Conservation (phyloP, 1,140 invertebrate genomes). For the Trichomalopsis sarcophagae region DNA sequence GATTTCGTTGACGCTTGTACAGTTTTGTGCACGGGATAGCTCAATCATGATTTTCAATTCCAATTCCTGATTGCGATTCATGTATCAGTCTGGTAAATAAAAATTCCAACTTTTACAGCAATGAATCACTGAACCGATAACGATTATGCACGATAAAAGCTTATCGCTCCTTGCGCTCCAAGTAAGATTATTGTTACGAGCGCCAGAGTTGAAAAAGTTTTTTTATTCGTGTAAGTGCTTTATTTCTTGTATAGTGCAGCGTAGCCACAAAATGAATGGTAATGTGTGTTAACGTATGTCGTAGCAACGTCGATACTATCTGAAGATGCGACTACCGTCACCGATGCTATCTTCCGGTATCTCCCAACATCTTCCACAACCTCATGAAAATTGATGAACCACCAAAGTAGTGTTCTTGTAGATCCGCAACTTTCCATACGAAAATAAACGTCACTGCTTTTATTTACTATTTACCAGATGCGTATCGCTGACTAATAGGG, state of each 20-base stretch:
- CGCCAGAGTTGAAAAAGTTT: no score
- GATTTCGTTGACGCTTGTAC: background rate
- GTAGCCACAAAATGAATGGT: background rate
- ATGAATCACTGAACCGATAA: no score
- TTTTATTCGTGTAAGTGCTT: background rate
- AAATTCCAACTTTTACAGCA: no score
- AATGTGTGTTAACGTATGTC: conserved; percentile 16
- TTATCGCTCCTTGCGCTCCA: no score
- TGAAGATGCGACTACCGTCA: background rate
- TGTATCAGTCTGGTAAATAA: no score
- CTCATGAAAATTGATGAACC: conserved; percentile 13
- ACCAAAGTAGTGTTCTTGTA: background rate
- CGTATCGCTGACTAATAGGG: background rate
- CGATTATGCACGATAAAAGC: no score
- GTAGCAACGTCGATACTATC: background rate
- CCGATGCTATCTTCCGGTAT: background rate
- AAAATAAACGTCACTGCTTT: background rate
- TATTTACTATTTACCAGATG: background rate
- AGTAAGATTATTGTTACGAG: no score
- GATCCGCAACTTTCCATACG: background rate
- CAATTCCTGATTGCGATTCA: background rate
- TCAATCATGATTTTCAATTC: background rate
- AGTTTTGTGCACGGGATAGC: background rate
- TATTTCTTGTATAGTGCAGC: background rate
- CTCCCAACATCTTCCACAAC: background rate